Conservation (phyloP, 2,113 vertebrate species). For the Pteruthius melanotis region DNA sequence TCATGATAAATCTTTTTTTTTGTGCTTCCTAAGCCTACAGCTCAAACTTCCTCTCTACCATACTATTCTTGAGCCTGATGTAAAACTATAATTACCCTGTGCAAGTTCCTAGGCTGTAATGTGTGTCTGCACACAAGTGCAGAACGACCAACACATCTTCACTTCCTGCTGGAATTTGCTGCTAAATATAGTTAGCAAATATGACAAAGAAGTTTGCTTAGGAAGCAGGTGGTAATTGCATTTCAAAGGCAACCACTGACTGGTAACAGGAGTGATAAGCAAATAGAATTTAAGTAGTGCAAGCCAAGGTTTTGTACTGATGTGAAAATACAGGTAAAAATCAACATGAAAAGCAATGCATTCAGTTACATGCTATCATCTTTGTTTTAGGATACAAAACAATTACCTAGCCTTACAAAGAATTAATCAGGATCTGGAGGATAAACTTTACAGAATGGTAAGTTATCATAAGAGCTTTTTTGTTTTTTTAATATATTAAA, state of each 20-base stretch:
- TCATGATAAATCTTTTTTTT: not conserved
- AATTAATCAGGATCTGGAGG: slow-evolving; percentile 96
- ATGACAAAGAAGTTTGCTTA: not conserved
- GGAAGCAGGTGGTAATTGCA: not conserved
- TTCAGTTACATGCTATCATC: slow-evolving; percentile 25
- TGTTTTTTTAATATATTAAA: not conserved
- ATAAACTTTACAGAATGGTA: slow-evolving; percentile 93
- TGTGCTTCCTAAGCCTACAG: not conserved
- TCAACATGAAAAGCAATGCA: not conserved
- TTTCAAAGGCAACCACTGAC: slow-evolving; percentile 1
- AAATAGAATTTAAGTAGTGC: not conserved
- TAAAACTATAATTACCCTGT: not conserved
- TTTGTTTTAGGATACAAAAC: slow-evolving; percentile 88
- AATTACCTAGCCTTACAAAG: slow-evolving; percentile 93
- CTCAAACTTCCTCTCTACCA: not conserved
- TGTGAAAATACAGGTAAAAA: slow-evolving; percentile 17
- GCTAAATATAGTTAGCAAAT: not conserved
- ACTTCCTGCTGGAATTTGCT: not conserved
- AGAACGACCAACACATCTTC: not conserved
- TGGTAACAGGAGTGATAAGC: not conserved
- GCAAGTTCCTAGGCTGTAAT: not conserved
- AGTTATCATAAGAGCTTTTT: slow-evolving; percentile 28
- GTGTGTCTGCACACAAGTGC: not conserved
- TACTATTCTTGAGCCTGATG: not conserved
- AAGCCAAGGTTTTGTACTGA: not conserved